A percentile compares a stretch with the other conserved stretches of the same genome.
phyloP scores from a whole-genome alignment of 2,888 invertebrate genomes.

The Rhamnusium bicolor region DNA sequence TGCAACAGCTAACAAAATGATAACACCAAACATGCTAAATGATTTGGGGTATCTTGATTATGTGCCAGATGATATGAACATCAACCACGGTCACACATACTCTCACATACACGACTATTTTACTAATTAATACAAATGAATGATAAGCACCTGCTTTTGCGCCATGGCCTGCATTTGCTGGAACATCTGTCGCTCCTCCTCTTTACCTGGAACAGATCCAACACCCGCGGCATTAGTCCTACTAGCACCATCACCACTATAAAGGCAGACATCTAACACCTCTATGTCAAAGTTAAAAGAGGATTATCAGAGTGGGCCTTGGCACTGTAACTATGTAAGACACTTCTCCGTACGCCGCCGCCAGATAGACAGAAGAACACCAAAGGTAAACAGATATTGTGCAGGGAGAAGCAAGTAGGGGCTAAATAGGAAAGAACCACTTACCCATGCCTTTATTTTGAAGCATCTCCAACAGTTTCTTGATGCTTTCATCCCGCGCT shows the following conservation, averaged over 20 bases:
- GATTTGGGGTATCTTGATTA: conserved; percentile 61
- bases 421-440: conserved; percentile 67
- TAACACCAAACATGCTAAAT: conserved; percentile 62
- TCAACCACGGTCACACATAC: conserved; percentile 58
- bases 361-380: conserved; percentile 44
- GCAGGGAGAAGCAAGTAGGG: conserved; percentile 51
- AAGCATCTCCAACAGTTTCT: conserved; percentile 98
- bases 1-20: conserved; percentile 47
- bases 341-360: conserved; percentile 60
- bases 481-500: conserved; percentile 98
- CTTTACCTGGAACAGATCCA: conserved; percentile 86
- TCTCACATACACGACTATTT: conserved; percentile 56
- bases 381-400: conserved; percentile 38
- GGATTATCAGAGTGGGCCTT: conserved; percentile 47
- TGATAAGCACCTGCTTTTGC: conserved; percentile 89
- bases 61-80: conserved; percentile 64
- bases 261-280: conserved; percentile 56
- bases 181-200: conserved; percentile 96
- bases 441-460: conserved; percentile 97
- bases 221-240: conserved; percentile 67
- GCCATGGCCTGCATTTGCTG: conserved; percentile 98
- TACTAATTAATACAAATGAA: conserved; percentile 40
- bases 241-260: conserved; percentile 51
- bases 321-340: conserved; percentile 66
- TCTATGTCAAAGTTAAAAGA: conserved; percentile 51